Conservation (phyloP, 2,113 vertebrate genomes). For the Alligator mississippiensis region DNA sequence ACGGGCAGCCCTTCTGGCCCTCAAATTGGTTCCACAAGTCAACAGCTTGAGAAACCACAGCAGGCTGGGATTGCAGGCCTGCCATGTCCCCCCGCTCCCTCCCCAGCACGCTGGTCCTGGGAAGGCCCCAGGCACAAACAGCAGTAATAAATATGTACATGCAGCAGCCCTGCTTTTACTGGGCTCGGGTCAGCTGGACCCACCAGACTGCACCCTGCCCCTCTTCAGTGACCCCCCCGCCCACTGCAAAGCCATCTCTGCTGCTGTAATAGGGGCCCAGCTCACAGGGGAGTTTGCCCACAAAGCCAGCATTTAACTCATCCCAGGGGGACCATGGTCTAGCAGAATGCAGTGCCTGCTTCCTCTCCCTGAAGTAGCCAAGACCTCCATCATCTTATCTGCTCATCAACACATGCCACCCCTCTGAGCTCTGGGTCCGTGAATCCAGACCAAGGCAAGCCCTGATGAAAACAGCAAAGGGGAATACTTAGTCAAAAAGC, state of each 20-base stretch:
- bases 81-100: neutral
- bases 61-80: neutral
- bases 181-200: neutral
- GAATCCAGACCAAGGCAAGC: neutral
- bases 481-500: neutral
- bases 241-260: neutral
- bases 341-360: neutral
- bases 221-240: neutral
- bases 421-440: neutral
- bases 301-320: neutral
- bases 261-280: neutral
- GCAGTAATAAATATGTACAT: neutral
- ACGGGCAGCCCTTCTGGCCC: neutral
- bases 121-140: neutral
- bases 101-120: neutral
- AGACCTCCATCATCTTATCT: neutral
- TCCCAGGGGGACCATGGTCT: neutral
- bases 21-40: conserved; percentile 52
- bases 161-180: accelerated
- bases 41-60: neutral
- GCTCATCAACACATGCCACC: neutral
- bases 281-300: neutral
- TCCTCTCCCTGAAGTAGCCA: neutral
- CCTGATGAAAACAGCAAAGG: neutral
- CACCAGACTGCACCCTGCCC: neutral